These are phyloP conservation scores for Geodia barretti DNA, from an alignment of 37 sponge, comb jelly and placozoan species.

Conservation along the genomic window DNA sequence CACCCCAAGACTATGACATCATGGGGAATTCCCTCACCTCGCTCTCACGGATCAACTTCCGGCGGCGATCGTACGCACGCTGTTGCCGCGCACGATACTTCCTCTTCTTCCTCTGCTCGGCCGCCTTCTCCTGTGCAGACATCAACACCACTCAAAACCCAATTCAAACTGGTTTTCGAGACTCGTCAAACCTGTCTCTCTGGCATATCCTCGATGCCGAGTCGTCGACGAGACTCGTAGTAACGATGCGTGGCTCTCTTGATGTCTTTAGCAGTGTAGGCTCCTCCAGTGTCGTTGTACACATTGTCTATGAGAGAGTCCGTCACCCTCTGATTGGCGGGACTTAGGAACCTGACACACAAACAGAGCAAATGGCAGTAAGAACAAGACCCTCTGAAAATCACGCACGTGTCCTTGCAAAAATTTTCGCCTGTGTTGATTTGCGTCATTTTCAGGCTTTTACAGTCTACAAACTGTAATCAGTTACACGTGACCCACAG, in stretches of 20 bases:
- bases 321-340: slow-evolving; percentile 74
- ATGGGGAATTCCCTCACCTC: slow-evolving; percentile 22
- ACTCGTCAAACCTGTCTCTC: slow-evolving; percentile 39
- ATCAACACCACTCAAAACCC: too few species aligned
- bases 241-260: slow-evolving; percentile 85
- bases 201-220: slow-evolving; percentile 83
- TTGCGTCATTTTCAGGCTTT: not conserved
- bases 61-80: slow-evolving; percentile 60
- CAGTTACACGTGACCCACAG: too few species aligned
- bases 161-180: too few species aligned
- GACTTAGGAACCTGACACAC: slow-evolving; percentile 65
- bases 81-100: slow-evolving; percentile 84
- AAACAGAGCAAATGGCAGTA: not conserved
- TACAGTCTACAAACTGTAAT: not conserved
- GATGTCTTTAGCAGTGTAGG: slow-evolving; percentile 61
- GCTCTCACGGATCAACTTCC: slow-evolving; percentile 67
- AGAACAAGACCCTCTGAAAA: too few species aligned
- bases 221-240: slow-evolving; percentile 80
- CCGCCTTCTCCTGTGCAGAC: slow-evolving; percentile 73
- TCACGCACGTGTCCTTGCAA: too few species aligned
- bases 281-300: slow-evolving; percentile 45
- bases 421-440: too few species aligned
- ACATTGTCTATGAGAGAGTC: slow-evolving; percentile 76
- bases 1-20: too few species aligned
- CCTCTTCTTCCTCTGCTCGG: slow-evolving; percentile 80